A percentile compares a stretch with the other conserved stretches of the same genome.
phyloP scores from a whole-genome alignment of 1,140 invertebrate genomes.

The Drosophila santomea region DNA sequence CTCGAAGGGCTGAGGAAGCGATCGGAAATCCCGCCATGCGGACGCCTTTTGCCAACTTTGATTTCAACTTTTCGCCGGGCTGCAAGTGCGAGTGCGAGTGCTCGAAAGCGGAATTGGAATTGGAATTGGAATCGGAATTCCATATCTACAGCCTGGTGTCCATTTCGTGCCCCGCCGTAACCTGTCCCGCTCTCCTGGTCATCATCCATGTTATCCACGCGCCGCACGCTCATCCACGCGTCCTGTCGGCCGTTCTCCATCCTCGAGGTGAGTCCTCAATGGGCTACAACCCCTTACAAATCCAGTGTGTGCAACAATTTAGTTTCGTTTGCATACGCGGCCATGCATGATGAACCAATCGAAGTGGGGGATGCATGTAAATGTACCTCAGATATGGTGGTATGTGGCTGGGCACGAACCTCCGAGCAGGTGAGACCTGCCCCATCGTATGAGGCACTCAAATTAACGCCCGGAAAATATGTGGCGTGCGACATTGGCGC shows the following conservation, averaged over 20 bases:
- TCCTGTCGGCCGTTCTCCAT: conserved; percentile 17
- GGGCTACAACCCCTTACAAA: neutral
- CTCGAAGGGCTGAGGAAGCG: conserved; percentile 17
- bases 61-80: conserved; percentile 78
- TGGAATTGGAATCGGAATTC: neutral
- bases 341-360: conserved; percentile 42
- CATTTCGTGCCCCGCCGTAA: conserved; percentile 17
- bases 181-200: conserved; percentile 32
- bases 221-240: conserved; percentile 6
- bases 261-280: conserved; percentile 27
- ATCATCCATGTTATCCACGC: conserved; percentile 28
- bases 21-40: conserved; percentile 68
- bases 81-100: conserved; percentile 23
- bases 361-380: conserved; percentile 36
- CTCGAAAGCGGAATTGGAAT: conserved; percentile 1
- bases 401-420: conserved; percentile 14
- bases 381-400: conserved; percentile 15
- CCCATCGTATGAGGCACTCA: conserved; percentile 44
- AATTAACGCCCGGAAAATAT: conserved; percentile 57
- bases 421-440: conserved; percentile 10
- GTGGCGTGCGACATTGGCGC: conserved; percentile 54
- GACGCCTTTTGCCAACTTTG: conserved; percentile 72
- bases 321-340: neutral
- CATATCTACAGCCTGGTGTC: conserved; percentile 26
- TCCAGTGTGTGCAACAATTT: conserved; percentile 37